Conservation (phyloP, 2,888 invertebrate species). For the Adelognathus sp. region DNA sequence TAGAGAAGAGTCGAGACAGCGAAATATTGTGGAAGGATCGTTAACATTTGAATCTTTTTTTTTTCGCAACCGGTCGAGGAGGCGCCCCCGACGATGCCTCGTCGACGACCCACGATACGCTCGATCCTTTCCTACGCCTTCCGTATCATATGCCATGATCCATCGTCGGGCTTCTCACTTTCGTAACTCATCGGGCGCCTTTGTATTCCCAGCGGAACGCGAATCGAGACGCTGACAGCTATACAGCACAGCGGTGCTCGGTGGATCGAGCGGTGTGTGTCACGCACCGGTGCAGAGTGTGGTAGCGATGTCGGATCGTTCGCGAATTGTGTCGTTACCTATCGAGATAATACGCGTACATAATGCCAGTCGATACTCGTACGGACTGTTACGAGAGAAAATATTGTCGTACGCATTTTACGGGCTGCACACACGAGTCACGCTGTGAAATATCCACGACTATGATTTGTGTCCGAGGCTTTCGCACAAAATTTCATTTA, state of each 20-base stretch:
- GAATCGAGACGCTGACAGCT: conserved; percentile 41
- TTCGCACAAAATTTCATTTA: conserved; percentile 32
- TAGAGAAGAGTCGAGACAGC: conserved; percentile 16
- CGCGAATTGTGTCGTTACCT: conserved; percentile 53
- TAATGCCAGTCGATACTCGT: conserved; percentile 39
- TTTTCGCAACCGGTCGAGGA: conserved; percentile 62
- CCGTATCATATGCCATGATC: conserved; percentile 53
- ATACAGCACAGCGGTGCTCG: background rate
- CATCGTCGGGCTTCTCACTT: conserved; percentile 43
- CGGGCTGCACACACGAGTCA: conserved; percentile 8
- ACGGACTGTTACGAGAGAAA: conserved; percentile 10
- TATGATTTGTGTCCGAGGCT: conserved; percentile 31
- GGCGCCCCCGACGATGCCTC: conserved; percentile 11
- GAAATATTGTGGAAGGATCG: conserved; percentile 46
- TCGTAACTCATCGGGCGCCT: conserved; percentile 50
- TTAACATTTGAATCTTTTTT: conserved; percentile 69
- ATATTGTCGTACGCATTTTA: background rate
- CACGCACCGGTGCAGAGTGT: background rate
- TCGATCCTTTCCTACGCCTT: conserved; percentile 51
- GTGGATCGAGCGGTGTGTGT: conserved; percentile 24
- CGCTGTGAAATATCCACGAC: background rate
- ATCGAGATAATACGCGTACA: conserved; percentile 40
- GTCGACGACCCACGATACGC: conserved; percentile 44
- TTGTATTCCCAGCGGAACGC: conserved; percentile 35
- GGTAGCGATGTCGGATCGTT: conserved; percentile 47